Evolutionary conservation across 2,888 invertebrate species (phyloP).

Genomic region (Pachycephus smyrnensis): DNA sequence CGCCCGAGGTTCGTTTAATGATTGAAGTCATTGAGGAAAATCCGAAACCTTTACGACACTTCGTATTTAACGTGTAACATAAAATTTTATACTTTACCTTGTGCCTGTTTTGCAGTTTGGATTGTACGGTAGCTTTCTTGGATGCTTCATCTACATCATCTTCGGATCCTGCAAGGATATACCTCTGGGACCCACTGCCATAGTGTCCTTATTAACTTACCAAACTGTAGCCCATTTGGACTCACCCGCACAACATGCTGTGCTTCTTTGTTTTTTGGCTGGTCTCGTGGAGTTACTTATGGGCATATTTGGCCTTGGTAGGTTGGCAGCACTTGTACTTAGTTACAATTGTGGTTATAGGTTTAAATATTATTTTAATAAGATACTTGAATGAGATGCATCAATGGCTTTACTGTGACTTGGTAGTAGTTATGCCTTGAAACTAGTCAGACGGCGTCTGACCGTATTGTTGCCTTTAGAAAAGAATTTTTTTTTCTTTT

Average conservation of each 20-base stretch:
- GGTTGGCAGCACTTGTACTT: slow-evolving; percentile 28
- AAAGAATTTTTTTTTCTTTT: slow-evolving; percentile 33
- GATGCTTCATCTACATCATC: slow-evolving; percentile 90
- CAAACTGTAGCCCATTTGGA: slow-evolving; percentile 77
- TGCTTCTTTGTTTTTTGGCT: slow-evolving; percentile 79
- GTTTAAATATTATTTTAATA: not conserved
- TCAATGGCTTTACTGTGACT: not conserved
- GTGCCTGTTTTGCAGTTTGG: slow-evolving; percentile 76
- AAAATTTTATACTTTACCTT: slow-evolving; percentile 15
- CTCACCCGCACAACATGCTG: slow-evolving; percentile 75
- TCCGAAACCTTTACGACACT: not conserved
- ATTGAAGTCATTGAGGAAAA: not conserved
- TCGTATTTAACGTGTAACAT: not conserved
- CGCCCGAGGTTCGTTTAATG: slow-evolving; percentile 71
- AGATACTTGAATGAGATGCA: slow-evolving; percentile 1
- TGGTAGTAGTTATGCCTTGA: not conserved
- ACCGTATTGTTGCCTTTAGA: not conserved
- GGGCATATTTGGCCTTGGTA: slow-evolving; percentile 85
- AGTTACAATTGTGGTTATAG: not conserved
- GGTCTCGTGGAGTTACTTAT: slow-evolving; percentile 83
- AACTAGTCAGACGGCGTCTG: not conserved
- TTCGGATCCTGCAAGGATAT: slow-evolving; percentile 94
- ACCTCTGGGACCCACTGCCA: slow-evolving; percentile 93
- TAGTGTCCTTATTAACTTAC: slow-evolving; percentile 87
- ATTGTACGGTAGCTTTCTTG: slow-evolving; percentile 92